Base-by-base conservation (phyloP, 2,797 vertebrate genomes). In the Leptodactylus fallax region DNA sequence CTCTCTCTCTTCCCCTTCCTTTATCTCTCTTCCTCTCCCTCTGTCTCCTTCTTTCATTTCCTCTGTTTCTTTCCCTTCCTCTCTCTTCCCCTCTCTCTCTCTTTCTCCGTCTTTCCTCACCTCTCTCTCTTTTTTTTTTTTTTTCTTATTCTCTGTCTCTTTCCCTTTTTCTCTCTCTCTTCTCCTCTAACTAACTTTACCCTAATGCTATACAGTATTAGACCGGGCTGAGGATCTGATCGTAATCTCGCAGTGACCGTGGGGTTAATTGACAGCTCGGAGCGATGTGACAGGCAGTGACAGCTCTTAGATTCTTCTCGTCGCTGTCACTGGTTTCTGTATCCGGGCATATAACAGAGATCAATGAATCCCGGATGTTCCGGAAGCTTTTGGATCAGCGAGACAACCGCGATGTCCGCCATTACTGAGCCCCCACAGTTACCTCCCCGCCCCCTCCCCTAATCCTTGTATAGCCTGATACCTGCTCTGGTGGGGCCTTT, bases 201-300 rank as follows among this genome's bases (percentile, higher is more conserved):
- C 9, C 17, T 21, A 3, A 61, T 61, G 56, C 11, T 21, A 47
- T 45, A n/a, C 11, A 17, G 79, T 61, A 47, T 80, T 61, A 61
- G 36, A 61, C 19, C 7, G 61, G 45, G 17, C 58, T n/a, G 25
- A 9, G 13, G 53, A 80, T 80, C 79, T 60, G 36, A 36, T 36
- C 36, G 51, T 65, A 23, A 65, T 56, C 17, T 36, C 7, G 61
- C 21, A 27, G 7, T 80, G 55, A 80, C 56, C 56, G 36, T 36
- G 36, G 56, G 79, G 79, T 80, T 61, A 80, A 80, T 80, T 61
- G 79, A 47, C 79, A 79, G 79, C 79, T 80, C 19, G 79, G 8
- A 61, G 79, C 56, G 11, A 36, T 36, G 36, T 36, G 36, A 36
- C 36, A 36, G 36, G 1, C 36, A 4, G 25, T 61, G 51, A 53